Base-by-base conservation (phyloP, 2,113 vertebrate species). In the Rhinichthys klamathensis region DNA sequence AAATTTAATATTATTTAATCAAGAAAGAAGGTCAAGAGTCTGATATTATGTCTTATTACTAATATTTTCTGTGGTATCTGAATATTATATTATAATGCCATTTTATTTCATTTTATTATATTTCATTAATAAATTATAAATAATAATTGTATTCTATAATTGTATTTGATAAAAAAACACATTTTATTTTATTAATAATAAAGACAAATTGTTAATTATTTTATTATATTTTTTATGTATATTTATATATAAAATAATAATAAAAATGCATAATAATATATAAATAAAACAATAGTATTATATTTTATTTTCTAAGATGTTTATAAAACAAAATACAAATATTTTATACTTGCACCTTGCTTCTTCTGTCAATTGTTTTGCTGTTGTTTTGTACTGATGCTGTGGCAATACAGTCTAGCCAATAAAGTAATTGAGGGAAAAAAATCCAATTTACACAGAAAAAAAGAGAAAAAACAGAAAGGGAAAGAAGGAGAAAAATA, bases 381-480 rank as follows among this genome's bases (percentile, higher is more conserved):
- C 32, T 38, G 18, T 23, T 70, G 8, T 23, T 70, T 70, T 70
- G 35, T 38, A 44, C 72, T 74, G 12, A 16, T 46, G 4, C 8
- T 23, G 41, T 74, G 13, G 6, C 41, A 46, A 13, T 23, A 70
- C 5, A 38, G 32, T 70, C 32, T 35, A 70, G 35, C 35, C 18
- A 70, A 70, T 35, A 70, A 70, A 23, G 9, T 69, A 38, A 18
- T 12, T 38, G 9, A 21, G 18, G 30, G 0, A 75, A 56, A 25
- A 13, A 25, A 74, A 2, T 4, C 5, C 0, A 15, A 27, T 27
- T 44, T 46, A 63, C 13, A 65, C 25, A 63, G 8, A 32, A 21
- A 70, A 56, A 79, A 73, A 84, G 18, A 84, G 56, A 54, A 73
- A 56, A 60, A 11, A 60, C 77, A 72, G 3, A 79, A 56, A 58